Conservation (phyloP, 1,140 invertebrate species). For the Papilio glaucus region DNA sequence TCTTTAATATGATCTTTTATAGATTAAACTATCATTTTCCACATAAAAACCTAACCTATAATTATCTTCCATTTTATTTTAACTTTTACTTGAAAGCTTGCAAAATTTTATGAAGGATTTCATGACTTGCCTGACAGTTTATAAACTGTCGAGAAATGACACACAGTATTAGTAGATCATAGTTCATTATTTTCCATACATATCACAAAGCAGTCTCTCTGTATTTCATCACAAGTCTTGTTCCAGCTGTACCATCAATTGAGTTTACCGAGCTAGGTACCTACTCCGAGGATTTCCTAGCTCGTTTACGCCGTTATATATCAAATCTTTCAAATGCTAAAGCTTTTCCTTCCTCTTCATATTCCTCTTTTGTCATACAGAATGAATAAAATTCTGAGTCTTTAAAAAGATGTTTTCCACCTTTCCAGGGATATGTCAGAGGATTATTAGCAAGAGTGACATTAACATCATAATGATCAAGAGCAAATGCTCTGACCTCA, state of each 20-base stretch:
- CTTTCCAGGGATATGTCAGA: conserved; percentile 93
- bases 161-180: neutral
- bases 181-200: neutral
- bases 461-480: conserved; percentile 88
- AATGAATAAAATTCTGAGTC: conserved; percentile 89
- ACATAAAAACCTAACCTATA: too few species aligned
- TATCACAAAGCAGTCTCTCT: conserved; percentile 2
- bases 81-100: too few species aligned
- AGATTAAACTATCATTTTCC: too few species aligned
- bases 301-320: conserved; percentile 81
- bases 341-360: conserved; percentile 92
- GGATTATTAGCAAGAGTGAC: conserved; percentile 89
- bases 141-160: too few species aligned
- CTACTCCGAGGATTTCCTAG: conserved; percentile 63
- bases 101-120: too few species aligned
- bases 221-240: conserved; percentile 10
- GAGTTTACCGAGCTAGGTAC: conserved; percentile 61
- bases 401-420: conserved; percentile 90
- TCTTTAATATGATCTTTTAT: too few species aligned
- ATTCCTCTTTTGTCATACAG: conserved; percentile 92
- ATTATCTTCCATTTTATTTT: too few species aligned
- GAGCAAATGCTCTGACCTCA: conserved; percentile 91
- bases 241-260: conserved; percentile 4
- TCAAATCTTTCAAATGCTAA: conserved; percentile 89
- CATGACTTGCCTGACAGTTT: too few species aligned